Conservation (phyloP, 2,797 vertebrate genomes). For the Graptemys geographica region DNA sequence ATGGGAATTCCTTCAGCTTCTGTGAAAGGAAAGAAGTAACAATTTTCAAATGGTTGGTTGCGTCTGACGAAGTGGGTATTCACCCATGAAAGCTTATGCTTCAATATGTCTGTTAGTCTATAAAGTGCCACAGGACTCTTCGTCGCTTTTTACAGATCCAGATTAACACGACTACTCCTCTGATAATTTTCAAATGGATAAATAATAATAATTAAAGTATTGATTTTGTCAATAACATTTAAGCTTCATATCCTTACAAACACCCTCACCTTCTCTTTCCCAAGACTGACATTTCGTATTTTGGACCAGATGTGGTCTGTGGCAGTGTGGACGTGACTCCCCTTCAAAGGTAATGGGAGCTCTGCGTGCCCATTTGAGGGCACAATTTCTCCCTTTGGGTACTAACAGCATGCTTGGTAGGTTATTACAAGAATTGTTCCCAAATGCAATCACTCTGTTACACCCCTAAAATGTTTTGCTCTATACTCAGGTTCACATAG, state of each 20-base stretch:
- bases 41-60: not conserved
- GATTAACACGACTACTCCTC: too few relatives aligned
- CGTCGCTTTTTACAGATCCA: too few relatives aligned
- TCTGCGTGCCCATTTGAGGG: not conserved
- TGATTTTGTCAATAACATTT: not conserved
- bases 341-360: not conserved
- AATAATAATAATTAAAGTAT: not conserved
- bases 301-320: not conserved
- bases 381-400: not conserved
- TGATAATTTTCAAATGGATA: not conserved
- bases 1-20: not conserved
- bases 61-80: too few relatives aligned
- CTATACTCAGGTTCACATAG: not conserved
- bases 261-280: not conserved
- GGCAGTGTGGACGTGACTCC: not conserved
- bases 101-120: too few relatives aligned
- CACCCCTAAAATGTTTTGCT: not conserved
- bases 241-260: not conserved
- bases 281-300: not conserved
- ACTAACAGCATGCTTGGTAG: not conserved
- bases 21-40: not conserved
- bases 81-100: too few relatives aligned
- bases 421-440: not conserved
- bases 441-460: not conserved
- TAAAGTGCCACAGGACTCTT: too few relatives aligned